Evolutionary conservation across 2,113 vertebrate species (phyloP).

Genomic region (Charadrius vociferus): DNA sequence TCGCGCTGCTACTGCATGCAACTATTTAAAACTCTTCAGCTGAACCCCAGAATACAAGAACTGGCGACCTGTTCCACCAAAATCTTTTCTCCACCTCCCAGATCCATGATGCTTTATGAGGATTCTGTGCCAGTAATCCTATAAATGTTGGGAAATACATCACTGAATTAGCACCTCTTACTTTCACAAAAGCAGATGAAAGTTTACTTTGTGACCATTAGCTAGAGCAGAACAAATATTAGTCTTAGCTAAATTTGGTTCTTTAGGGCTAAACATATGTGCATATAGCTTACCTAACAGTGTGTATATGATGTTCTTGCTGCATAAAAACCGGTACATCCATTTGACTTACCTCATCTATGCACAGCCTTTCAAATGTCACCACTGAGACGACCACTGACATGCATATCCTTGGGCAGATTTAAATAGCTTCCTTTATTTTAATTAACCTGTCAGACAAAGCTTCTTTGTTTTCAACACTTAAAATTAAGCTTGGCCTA

Average conservation of each 20-base stretch:
- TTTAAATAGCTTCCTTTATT: slow-evolving; percentile 51
- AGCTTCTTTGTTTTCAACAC: slow-evolving; percentile 22
- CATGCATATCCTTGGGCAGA: slow-evolving; percentile 1
- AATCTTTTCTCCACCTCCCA: background rate
- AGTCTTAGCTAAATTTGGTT: background rate
- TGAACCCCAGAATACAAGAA: background rate
- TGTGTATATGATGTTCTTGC: background rate
- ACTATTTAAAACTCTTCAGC: background rate
- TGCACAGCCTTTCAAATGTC: background rate
- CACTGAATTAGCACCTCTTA: background rate
- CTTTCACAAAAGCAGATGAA: background rate
- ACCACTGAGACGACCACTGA: background rate
- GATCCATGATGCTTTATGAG: background rate
- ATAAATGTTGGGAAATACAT: background rate
- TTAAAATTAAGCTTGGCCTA: slow-evolving; percentile 42
- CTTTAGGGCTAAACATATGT: background rate
- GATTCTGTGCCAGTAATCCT: background rate
- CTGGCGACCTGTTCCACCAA: background rate
- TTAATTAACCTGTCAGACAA: slow-evolving; percentile 52
- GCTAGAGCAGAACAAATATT: background rate
- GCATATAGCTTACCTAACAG: background rate
- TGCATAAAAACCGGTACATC: background rate
- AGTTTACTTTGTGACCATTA: background rate
- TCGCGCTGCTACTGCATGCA: background rate
- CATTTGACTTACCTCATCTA: background rate